Conservation (phyloP, 2,113 vertebrate genomes). For the Delphinapterus leucas region DNA sequence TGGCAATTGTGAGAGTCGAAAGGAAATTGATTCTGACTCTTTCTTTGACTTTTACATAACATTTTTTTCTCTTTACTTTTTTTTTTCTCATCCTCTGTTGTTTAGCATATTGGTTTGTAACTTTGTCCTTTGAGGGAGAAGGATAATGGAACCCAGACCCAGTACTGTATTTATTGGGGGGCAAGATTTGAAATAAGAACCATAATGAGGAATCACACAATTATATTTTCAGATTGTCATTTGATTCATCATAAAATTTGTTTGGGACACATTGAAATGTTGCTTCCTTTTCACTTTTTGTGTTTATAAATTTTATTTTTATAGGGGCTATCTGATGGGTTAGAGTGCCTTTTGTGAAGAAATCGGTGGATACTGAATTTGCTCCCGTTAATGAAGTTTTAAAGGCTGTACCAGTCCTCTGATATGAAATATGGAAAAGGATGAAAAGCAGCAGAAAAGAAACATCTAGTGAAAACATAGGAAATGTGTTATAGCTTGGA, state of each 20-base stretch:
- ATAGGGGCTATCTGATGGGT: slow-evolving; percentile 97
- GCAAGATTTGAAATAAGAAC: not conserved
- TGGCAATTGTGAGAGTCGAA: not conserved
- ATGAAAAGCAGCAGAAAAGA: not conserved
- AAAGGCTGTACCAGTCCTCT: slow-evolving; percentile 36
- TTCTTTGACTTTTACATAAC: not conserved
- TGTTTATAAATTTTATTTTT: slow-evolving; percentile 63
- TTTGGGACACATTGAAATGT: not conserved
- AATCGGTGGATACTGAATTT: slow-evolving; percentile 56
- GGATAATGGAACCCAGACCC: not conserved
- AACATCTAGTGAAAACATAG: not conserved
- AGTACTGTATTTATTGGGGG: not conserved
- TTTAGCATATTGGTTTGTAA: not conserved
- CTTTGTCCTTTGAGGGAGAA: not conserved
- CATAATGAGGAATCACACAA: not conserved
- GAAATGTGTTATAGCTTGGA: not conserved
- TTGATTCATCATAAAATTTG: not conserved
- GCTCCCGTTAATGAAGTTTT: slow-evolving; percentile 62
- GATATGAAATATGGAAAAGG: not conserved
- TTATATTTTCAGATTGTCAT: not conserved
- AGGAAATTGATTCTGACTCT: not conserved
- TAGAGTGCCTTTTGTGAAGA: slow-evolving; percentile 77
- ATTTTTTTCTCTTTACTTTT: not conserved
- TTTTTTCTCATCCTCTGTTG: not conserved
- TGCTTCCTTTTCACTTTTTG: slow-evolving; percentile 14